phyloP scores from a whole-genome alignment of 2,797 vertebrate species.

The Xiphorhynchus erythropygius region DNA sequence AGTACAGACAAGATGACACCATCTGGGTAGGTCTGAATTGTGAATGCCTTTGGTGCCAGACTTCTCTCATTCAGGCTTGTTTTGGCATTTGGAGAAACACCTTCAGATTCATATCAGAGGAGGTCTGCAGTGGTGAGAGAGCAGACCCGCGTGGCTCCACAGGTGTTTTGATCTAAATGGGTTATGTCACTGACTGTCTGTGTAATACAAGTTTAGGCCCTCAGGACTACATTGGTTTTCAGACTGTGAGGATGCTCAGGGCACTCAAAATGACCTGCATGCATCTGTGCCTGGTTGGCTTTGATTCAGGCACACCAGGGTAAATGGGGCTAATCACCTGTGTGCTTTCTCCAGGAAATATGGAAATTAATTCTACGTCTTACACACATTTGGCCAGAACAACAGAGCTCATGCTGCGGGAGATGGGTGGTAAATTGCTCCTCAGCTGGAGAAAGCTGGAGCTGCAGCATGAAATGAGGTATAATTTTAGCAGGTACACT shows the following conservation, averaged over 20 bases:
- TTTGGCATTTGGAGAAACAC: not conserved
- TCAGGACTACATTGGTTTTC: not conserved
- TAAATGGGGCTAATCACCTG: conserved; percentile 15
- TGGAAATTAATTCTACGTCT: not conserved
- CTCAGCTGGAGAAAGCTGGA: not conserved
- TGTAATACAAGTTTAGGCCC: not conserved
- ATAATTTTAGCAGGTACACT: not conserved
- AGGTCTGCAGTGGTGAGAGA: not conserved
- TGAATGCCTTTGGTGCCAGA: not conserved
- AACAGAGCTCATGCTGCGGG: not conserved
- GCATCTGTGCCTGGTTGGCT: not conserved
- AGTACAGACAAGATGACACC: conserved; percentile 87
- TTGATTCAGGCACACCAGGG: not conserved
- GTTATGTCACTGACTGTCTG: not conserved
- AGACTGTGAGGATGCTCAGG: not conserved
- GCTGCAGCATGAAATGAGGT: not conserved
- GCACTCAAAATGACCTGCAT: not conserved
- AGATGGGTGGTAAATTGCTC: conserved; percentile 42
- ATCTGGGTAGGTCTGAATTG: conserved; percentile 82
- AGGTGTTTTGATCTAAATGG: not conserved
- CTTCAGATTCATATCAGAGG: not conserved
- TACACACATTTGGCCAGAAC: not conserved
- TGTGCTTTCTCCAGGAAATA: not conserved
- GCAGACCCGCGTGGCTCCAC: not conserved
- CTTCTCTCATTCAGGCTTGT: not conserved